Evolutionary conservation across 2,113 vertebrate genomes (phyloP).

Genomic region (Fulmarus glacialis): DNA sequence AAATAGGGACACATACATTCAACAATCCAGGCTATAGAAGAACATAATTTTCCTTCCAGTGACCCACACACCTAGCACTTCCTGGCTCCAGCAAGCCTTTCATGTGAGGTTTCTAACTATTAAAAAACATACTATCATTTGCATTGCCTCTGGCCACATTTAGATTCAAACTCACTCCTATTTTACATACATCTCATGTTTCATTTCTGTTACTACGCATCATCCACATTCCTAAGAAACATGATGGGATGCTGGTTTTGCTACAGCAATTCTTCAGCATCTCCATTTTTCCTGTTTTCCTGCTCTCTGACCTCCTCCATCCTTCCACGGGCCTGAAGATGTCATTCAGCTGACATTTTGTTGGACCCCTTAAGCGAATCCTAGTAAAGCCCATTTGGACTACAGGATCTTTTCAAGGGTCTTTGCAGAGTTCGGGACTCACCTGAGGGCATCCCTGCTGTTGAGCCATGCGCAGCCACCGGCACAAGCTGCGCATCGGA

Average conservation of each 20-base stretch:
- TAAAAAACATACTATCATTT: background rate
- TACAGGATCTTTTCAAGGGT: background rate
- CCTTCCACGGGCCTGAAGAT: background rate
- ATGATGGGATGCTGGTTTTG: background rate
- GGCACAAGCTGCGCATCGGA: background rate
- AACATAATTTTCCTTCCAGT: background rate
- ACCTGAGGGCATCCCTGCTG: background rate
- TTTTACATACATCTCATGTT: background rate
- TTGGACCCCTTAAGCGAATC: background rate
- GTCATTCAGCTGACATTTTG: background rate
- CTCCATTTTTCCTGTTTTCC: background rate
- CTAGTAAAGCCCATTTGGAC: background rate
- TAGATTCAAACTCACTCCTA: background rate
- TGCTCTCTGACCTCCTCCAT: background rate
- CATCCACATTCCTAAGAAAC: background rate
- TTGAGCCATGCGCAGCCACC: rapidly evolving
- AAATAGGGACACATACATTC: background rate
- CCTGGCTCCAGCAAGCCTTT: background rate
- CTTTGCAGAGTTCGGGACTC: background rate
- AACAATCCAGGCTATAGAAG: background rate
- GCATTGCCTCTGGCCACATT: background rate
- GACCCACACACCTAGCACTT: background rate
- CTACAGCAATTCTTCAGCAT: background rate
- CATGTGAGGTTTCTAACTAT: background rate
- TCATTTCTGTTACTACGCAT: background rate